phyloP scores from a whole-genome alignment of 1,140 invertebrate species.

The Microplitis mediator region DNA sequence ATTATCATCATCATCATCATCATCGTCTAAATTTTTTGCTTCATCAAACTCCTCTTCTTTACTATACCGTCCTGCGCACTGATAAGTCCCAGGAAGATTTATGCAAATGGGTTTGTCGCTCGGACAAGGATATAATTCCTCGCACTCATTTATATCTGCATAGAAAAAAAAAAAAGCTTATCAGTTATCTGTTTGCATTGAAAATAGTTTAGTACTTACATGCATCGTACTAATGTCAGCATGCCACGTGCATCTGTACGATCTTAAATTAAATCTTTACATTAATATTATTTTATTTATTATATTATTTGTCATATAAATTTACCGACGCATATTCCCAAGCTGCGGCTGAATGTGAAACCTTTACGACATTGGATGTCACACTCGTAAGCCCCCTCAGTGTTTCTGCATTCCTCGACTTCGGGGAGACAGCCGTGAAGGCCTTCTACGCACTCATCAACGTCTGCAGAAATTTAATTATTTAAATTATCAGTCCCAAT shows the following conservation, averaged over 20 bases:
- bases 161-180: constrained; percentile 4
- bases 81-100: constrained; percentile 61
- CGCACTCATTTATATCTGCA: constrained; percentile 70
- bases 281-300: constrained; percentile 4
- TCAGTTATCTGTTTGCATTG: not conserved
- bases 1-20: constrained; percentile 25
- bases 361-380: constrained; percentile 69
- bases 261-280: not conserved
- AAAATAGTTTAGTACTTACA: constrained; percentile 15
- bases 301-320: not conserved
- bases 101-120: constrained; percentile 54
- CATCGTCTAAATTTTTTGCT: not conserved
- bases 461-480: constrained; percentile 52
- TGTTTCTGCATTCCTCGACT: constrained; percentile 63
- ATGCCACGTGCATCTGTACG: constrained; percentile 15
- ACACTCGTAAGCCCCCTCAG: constrained; percentile 64
- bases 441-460: constrained; percentile 64
- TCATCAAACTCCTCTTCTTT: not conserved
- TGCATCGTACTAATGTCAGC: constrained; percentile 10
- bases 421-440: constrained; percentile 54
- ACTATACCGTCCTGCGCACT: constrained; percentile 44
- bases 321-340: constrained; percentile 63
- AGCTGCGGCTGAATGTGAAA: constrained; percentile 65
- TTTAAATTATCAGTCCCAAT: too few relatives aligned
- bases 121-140: constrained; percentile 41